Evolutionary conservation across 1,140 invertebrate species (phyloP).

Genomic region (Trigoniulus corallinus): DNA sequence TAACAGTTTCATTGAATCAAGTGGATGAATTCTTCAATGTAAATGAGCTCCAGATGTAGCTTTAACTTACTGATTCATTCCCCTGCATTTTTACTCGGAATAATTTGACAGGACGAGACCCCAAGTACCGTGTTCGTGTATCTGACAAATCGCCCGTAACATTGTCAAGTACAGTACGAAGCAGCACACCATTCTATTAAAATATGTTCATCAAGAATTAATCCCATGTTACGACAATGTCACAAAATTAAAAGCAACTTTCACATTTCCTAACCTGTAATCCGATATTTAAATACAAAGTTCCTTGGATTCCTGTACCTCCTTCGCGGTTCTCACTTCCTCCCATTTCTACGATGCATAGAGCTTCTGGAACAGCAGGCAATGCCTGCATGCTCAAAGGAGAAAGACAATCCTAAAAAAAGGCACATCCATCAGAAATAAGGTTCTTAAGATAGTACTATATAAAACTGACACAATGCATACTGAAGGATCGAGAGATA

Average conservation of each 20-base stretch:
- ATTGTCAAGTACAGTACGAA: slow-evolving; percentile 88
- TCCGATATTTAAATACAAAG: slow-evolving; percentile 93
- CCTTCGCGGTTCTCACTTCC: slow-evolving; percentile 45
- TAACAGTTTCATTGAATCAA: not conserved
- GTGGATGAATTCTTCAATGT: not conserved
- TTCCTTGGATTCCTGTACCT: slow-evolving; percentile 37
- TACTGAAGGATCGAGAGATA: slow-evolving; percentile 86
- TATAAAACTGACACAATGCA: slow-evolving; percentile 21
- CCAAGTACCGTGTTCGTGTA: slow-evolving; percentile 88
- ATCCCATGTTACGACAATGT: not conserved
- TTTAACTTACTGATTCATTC: slow-evolving; percentile 61
- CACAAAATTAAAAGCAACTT: not conserved
- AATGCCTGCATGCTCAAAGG: slow-evolving; percentile 90
- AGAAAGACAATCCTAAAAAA: slow-evolving; percentile 59
- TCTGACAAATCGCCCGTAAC: slow-evolving; percentile 94
- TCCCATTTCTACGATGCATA: slow-evolving; percentile 90
- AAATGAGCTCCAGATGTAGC: not conserved
- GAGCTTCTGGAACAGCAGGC: slow-evolving; percentile 88
- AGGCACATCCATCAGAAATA: not conserved
- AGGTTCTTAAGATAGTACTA: not conserved
- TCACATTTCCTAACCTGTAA: slow-evolving; percentile 47
- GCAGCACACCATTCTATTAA: slow-evolving; percentile 79
- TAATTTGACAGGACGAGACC: slow-evolving; percentile 85
- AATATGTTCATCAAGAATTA: slow-evolving; percentile 8
- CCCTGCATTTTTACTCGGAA: slow-evolving; percentile 92